Evolutionary conservation across 2,113 vertebrate genomes (phyloP).

Genomic region (Tympanuchus pallidicinctus): DNA sequence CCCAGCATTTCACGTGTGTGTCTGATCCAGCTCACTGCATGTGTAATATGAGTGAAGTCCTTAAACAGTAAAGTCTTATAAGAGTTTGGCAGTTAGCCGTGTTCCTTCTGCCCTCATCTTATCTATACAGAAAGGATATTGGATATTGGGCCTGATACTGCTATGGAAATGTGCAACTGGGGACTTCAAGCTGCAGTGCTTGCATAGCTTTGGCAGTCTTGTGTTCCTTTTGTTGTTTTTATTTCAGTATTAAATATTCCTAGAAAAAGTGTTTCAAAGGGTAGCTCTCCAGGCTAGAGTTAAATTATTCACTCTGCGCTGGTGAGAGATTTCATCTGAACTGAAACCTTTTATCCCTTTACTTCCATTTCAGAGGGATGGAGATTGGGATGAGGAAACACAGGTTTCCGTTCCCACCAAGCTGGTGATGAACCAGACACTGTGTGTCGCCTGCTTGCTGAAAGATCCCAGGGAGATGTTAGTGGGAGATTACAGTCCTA

Average conservation of each 20-base stretch:
- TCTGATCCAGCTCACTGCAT: neutral
- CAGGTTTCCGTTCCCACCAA: neutral
- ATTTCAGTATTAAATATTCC: neutral
- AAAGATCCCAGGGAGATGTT: constrained; percentile 56
- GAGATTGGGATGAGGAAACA: constrained; percentile 13
- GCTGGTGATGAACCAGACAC: constrained; percentile 9
- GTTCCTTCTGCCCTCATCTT: neutral
- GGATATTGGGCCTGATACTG: neutral
- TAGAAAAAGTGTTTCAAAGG: neutral
- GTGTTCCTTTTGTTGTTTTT: neutral
- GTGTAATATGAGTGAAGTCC: neutral
- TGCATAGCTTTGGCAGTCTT: neutral
- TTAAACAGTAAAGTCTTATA: neutral
- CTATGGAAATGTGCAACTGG: neutral
- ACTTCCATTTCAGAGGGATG: constrained; percentile 9
- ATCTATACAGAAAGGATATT: neutral
- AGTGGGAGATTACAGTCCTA: constrained; percentile 37
- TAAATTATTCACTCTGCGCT: neutral
- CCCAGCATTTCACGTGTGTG: neutral
- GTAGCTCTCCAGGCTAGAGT: neutral
- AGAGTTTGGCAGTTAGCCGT: neutral
- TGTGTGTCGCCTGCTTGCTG: constrained; percentile 39
- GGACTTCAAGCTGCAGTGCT: neutral
- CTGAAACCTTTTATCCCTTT: constrained; percentile 29
- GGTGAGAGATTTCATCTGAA: constrained; percentile 20